These are phyloP conservation scores for Nesometra sesokonis DNA, from an alignment of 35 echinoderm and acorn worm species.

Conservation along the genomic window DNA sequence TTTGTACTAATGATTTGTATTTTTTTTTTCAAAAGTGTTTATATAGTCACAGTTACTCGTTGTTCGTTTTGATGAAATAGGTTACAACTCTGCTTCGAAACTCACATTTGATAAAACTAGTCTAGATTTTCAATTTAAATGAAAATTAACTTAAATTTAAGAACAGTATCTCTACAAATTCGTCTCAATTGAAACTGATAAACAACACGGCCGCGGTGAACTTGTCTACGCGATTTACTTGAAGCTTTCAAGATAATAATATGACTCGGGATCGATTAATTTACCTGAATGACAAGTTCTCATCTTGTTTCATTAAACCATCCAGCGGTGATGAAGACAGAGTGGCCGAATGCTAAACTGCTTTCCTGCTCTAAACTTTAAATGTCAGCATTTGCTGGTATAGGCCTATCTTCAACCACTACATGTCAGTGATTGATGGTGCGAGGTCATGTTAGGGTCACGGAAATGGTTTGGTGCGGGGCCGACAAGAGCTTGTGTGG, in stretches of 20 bases:
- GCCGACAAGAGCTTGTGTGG: not conserved
- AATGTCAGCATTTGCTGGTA: not conserved
- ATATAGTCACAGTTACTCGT: too few species aligned
- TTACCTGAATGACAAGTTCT: not conserved
- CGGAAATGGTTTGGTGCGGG: not conserved
- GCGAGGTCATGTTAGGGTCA: not conserved
- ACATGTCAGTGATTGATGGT: not conserved
- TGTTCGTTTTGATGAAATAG: too few species aligned
- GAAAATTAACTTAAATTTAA: not conserved
- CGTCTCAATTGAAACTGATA: not conserved
- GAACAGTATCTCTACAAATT: not conserved
- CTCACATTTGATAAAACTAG: not conserved
- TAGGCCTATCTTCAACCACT: not conserved
- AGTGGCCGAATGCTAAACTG: not conserved
- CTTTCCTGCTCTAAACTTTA: not conserved
- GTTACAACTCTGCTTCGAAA: not conserved
- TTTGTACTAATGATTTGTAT: too few species aligned
- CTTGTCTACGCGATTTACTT: not conserved
- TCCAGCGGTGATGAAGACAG: not conserved
- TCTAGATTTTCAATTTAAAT: not conserved
- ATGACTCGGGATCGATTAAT: not conserved
- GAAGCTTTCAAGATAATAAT: not conserved
- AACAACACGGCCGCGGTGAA: not conserved
- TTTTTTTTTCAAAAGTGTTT: too few species aligned
- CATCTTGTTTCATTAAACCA: not conserved